These are phyloP conservation scores for Cephus pygmeus DNA, from an alignment of 2,888 invertebrate species.

Conservation along the genomic window DNA sequence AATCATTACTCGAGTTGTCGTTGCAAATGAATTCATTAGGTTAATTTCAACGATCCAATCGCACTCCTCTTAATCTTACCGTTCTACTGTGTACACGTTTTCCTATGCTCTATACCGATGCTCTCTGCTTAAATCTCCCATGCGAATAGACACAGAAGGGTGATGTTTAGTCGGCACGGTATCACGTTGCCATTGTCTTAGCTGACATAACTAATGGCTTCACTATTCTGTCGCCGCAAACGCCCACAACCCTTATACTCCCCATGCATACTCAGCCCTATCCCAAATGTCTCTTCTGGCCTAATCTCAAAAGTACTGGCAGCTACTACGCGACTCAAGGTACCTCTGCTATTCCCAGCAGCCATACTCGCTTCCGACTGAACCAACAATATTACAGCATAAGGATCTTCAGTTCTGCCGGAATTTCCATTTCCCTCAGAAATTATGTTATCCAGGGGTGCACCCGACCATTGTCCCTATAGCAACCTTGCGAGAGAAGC, in stretches of 20 bases:
- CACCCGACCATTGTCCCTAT: too few species aligned
- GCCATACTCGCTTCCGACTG: too few species aligned
- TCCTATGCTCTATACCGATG: too few species aligned
- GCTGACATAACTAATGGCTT: constrained; percentile 33
- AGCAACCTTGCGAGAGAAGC: too few species aligned
- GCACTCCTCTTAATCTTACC: background rate
- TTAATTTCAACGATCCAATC: background rate
- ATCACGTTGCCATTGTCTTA: constrained; percentile 20
- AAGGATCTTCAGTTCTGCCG: too few species aligned
- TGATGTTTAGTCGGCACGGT: background rate
- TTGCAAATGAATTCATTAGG: constrained; percentile 13
- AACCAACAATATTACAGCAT: too few species aligned
- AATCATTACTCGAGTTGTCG: constrained; percentile 17
- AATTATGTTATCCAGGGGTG: too few species aligned
- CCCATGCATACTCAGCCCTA: too few species aligned
- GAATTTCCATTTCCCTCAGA: too few species aligned
- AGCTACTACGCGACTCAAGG: too few species aligned
- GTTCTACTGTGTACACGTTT: background rate
- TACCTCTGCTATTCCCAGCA: too few species aligned
- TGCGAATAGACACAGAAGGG: constrained; percentile 1
- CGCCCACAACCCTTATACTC: background rate
- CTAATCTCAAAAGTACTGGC: constrained; percentile 20
- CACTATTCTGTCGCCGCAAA: constrained; percentile 23
- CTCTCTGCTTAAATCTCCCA: background rate
- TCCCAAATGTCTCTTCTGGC: background rate